Evolutionary conservation across 2,888 invertebrate species (phyloP), one percentile per base, ranked within the genome.

Genomic region (Troglohyphantes excavatus): DNA sequence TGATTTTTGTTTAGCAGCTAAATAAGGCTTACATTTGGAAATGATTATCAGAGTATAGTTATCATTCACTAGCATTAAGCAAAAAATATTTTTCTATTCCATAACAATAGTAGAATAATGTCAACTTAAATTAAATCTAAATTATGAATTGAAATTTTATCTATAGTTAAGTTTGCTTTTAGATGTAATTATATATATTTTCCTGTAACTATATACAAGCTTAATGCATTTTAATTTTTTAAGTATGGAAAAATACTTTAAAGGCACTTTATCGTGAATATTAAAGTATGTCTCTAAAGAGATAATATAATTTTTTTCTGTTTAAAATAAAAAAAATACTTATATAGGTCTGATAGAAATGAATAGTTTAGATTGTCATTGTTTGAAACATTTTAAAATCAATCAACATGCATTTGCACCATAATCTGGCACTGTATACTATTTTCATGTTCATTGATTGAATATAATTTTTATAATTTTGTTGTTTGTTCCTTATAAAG

Each of bases 381-480:
- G 17, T 6, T 53, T 53, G 13, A 53, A 1, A 53, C 33, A 53
- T 39, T 7, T 53, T n/a, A n/a, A n/a, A 17, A 53, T 6, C 13
- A 17, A 53, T 53, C 17, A 1, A n/a, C 17, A 53, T 46, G 13
- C 21, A 21, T 78, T 85, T n/a, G 59, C 84, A 75, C 68, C 84
- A 68, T 76, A 76, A 67, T 59, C 53, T 68, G 75, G 75, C 67
- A 68, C 75, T 68, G 67, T 11, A 27, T 68, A 39, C 29, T 67
- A 39, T 43, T 67, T 79, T 81, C 67, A 81, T 81, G 17, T 39
- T 26, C 67, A 81, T 81, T 29, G 67, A 27, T 68, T 67, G 27
- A 68, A 81, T 67, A 43, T 65, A 78, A 78, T 43, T 78, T 78
- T n/a, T 72, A 23, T 68, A 33, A 33, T n/a, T 19, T 59, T 59